phyloP scores from a whole-genome alignment of 2,113 vertebrate genomes.

The Ginglymostoma cirratum region DNA sequence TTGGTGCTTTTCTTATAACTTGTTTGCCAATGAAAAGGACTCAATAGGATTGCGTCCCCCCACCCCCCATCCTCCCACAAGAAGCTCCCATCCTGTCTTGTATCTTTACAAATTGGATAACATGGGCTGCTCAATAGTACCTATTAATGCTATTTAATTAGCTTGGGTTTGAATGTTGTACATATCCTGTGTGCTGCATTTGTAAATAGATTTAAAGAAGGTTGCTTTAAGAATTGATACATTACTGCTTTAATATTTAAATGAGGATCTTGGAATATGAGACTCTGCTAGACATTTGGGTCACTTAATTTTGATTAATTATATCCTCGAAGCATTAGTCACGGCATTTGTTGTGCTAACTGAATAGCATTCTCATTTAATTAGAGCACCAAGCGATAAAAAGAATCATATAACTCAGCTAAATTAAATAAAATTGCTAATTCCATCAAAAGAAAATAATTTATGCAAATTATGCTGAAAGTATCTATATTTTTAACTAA shows the following conservation, averaged over 20 bases:
- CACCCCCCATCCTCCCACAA: not conserved
- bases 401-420: constrained; percentile 5
- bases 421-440: constrained; percentile 24
- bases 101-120: not conserved
- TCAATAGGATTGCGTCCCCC: too few species aligned
- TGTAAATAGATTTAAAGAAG: constrained; percentile 8
- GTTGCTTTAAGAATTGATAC: constrained; percentile 14
- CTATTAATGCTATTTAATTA: not conserved
- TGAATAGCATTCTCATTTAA: constrained; percentile 18
- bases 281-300: constrained; percentile 10
- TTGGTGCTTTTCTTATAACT: not conserved
- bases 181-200: not conserved
- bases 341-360: constrained; percentile 1
- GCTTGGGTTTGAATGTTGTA: not conserved
- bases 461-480: not conserved
- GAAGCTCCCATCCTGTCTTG: not conserved
- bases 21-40: not conserved
- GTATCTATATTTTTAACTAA: constrained; percentile 4
- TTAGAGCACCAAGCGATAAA: not conserved
- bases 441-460: not conserved
- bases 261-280: constrained; percentile 8
- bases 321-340: constrained; percentile 28
- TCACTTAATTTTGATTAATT: constrained; percentile 35
- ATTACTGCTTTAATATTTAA: constrained; percentile 25
- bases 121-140: not conserved